Conservation (phyloP, 1,140 invertebrate species). For the Diploscapter pachys region DNA sequence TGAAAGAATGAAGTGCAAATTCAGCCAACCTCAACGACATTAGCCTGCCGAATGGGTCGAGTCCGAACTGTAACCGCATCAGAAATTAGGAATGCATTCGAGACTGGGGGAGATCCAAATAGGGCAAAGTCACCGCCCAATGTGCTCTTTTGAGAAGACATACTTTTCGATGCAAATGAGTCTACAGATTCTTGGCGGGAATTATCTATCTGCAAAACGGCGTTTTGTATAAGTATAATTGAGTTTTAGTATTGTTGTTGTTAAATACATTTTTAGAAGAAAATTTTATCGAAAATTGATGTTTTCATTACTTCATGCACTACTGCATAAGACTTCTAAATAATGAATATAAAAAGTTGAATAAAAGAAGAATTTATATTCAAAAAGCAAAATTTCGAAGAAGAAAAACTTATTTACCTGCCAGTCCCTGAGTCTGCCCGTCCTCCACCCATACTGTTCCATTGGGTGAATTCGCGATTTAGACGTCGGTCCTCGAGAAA, state of each 20-base stretch:
- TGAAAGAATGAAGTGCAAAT: neutral
- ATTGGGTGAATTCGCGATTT: constrained; percentile 4
- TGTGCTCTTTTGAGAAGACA: neutral
- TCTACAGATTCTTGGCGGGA: neutral
- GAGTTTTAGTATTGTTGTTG: too few species aligned
- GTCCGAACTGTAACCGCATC: neutral
- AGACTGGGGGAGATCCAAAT: constrained; percentile 11
- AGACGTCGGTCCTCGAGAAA: constrained; percentile 12
- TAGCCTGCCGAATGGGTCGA: neutral
- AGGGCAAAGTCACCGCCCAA: constrained; percentile 1
- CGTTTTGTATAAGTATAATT: too few species aligned
- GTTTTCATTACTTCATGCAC: too few species aligned
- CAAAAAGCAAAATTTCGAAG: too few species aligned
- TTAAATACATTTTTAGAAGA: too few species aligned
- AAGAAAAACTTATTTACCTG: neutral
- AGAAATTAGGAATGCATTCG: constrained; percentile 13
- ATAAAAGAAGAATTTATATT: too few species aligned
- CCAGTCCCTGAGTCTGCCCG: constrained; percentile 4
- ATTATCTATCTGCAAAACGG: too few species aligned
- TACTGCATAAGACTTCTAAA: too few species aligned
- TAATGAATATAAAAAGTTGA: too few species aligned
- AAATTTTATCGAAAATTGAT: too few species aligned
- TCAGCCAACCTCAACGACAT: neutral
- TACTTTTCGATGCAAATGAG: neutral
- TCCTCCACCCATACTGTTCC: constrained; percentile 13